Base-by-base conservation (phyloP, 2,797 vertebrate genomes). In the Peromyscus eremicus region DNA sequence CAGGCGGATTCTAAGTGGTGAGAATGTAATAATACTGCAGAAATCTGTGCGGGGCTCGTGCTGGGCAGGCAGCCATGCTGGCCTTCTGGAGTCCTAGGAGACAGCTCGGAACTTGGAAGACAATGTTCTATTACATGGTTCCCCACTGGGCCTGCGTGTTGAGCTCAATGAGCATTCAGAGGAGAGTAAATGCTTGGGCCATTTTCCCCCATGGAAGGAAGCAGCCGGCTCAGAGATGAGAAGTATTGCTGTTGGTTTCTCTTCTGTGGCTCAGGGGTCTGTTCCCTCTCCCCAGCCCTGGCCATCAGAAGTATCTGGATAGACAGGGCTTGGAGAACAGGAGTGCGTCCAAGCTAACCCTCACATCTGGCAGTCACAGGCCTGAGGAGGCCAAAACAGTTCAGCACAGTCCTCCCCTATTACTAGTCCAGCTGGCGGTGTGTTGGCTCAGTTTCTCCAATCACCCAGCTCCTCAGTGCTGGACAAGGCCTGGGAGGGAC, bases 1-100 rank as follows among this genome's bases (percentile, higher is more conserved):
- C 21, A 40, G 77, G 86, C 71, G 2, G 68, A 87, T 52, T 19
- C 21, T 29, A 29, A 70, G 46, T 2, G 27, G 75, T 37, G 68
- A 73, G 70, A 52, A 89, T 64, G 68, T 52, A 37, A 77, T 80
- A 80, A 57, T 32, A 27, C 0, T 66, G 79, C 46, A 89, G 89
- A 91, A 91, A 71, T 86, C 73, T 60, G 71, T 21, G 13, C 0
- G 0, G 80, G 43, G 37, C 34, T 92, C 23, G 82, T 13, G 2
- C 94, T 85, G 94, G 91, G 95, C 94, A 92, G 60, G 34, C 68
- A 82, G 96, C 97, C 97, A 97, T 0, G 0, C 40, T 43, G 49
- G 97, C 88, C 83, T 96, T 97, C 97, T 97, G 88, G 73, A 95
- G 79, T 96, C 93, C 95, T 86, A 80, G 68, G 89, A 95, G 95